A percentile compares a stretch with the other conserved stretches of the same genome.
phyloP scores from a whole-genome alignment of 2,113 vertebrate genomes.

The Columbina picui region DNA sequence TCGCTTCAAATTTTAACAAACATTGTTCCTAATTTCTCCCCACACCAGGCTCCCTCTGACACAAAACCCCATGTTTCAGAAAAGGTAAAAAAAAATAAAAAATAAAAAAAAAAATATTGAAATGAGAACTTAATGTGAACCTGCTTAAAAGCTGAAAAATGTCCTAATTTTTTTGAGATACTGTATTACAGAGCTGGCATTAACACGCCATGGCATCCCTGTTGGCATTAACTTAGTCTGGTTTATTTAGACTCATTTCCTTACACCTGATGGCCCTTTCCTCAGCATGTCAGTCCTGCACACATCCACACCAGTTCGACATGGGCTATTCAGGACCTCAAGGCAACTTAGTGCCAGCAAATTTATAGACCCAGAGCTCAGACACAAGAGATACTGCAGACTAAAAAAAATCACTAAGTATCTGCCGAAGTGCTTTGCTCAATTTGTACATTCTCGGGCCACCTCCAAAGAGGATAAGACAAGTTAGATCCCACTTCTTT shows the following conservation, averaged over 20 bases:
- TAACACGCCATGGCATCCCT: not conserved
- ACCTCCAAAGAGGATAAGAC: not conserved
- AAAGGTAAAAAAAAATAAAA: not conserved
- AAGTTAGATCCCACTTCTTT: not conserved
- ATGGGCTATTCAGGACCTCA: not conserved
- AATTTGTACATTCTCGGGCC: not conserved
- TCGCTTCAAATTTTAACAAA: not conserved
- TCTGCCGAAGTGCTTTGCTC: not conserved
- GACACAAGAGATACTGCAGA: not conserved
- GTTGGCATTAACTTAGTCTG: not conserved
- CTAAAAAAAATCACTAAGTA: not conserved
- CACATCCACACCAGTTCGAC: not conserved
- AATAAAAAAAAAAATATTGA: too few relatives aligned
- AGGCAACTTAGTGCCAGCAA: not conserved
- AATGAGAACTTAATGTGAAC: not conserved
- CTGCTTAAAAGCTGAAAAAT: not conserved
- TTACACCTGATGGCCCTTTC: not conserved
- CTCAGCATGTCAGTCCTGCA: accelerated
- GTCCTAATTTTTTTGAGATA: not conserved
- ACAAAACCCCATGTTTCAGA: accelerated
- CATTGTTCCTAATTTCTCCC: not conserved
- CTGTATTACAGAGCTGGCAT: not conserved
- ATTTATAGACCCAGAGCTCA: not conserved
- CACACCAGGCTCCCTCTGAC: not conserved
- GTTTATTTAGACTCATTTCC: not conserved